Evolutionary conservation across 1,140 invertebrate species (phyloP), one percentile per base, ranked within the genome.

Genomic region (Cydia fagiglandana): DNA sequence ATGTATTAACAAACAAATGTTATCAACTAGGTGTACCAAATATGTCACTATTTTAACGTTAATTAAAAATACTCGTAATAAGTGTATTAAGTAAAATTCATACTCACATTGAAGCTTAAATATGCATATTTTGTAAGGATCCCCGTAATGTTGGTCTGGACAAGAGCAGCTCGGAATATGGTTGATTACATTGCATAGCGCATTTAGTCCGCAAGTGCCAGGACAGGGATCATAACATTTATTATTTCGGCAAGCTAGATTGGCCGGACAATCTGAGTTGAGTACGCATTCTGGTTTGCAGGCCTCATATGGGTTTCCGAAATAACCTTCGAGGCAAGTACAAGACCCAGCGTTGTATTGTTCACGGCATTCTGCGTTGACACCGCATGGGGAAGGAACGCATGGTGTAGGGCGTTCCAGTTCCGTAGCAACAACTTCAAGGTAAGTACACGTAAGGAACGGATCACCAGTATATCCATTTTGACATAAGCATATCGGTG

Each of bases 251-350:
- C 94, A 95, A 7, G 94, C 94, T 47, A 90, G 77, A 81, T 94
- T 91, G 7, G 93, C 89, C 4, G 93, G 83, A 80, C 94, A 95
- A 80, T 95, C 94, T 5, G 93, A 93, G 82, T 94, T 94, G 64
- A 94, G 83, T 77, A 94, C 84, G 81, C 94, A 95, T 87, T 96
- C 95, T 4, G 95, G 95, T 45, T 93, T 93, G 81, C 95, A 95
- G 34, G 86, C 84, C 73, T 94, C 94, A 81, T 96, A 96, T 0
- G 97, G 97, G 90, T 97, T 97, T 41, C 97, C 97, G 80, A 96
- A 95, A 83, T 96, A 97, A 41, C 96, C 95, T 9, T 94, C 93
- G 56, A 96, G 80, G 85, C 97, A 97, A 73, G 95, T 95, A 84
- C 96, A 97, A 77, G 96, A 95, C 75, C 96, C 94, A 80, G 95